phyloP scores from a whole-genome alignment of 2,888 invertebrate species.

The Aromia moschata region DNA sequence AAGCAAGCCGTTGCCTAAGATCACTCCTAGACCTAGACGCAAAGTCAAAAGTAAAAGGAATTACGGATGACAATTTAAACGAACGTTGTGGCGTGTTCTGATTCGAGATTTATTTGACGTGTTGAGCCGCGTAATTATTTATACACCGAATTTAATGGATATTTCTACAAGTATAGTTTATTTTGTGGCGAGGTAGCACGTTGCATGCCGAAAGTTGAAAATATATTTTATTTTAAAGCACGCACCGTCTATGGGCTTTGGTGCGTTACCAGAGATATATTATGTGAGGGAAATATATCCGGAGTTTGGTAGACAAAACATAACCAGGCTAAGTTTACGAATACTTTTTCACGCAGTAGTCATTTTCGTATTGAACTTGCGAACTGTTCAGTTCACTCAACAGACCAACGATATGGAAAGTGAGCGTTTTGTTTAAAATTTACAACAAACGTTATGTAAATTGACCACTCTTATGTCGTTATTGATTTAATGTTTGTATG shows the following conservation, averaged over 20 bases:
- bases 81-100: conserved; percentile 29
- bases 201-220: conserved; percentile 38
- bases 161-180: conserved; percentile 39
- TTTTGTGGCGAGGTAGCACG: conserved; percentile 38
- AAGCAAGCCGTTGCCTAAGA: conserved; percentile 11
- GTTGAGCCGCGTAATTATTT: conserved; percentile 32
- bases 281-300: conserved; percentile 37
- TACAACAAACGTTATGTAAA: too few relatives aligned
- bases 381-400: background rate
- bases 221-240: conserved; percentile 46
- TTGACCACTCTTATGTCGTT: too few relatives aligned
- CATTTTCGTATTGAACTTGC: background rate
- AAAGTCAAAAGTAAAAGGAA: conserved; percentile 9
- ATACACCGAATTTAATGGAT: conserved; percentile 36
- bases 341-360: background rate
- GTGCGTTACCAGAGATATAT: conserved; percentile 33
- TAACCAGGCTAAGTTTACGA: conserved; percentile 26
- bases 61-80: conserved; percentile 22
- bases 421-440: too few relatives aligned
- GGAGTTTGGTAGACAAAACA: conserved; percentile 45
- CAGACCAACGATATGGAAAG: too few relatives aligned
- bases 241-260: conserved; percentile 38
- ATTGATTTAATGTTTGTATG: too few relatives aligned
- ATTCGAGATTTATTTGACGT: conserved; percentile 38
- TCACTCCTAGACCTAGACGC: conserved; percentile 1